Evolutionary conservation across 2,113 vertebrate genomes (phyloP).

Genomic region (Nematolebias whitei): DNA sequence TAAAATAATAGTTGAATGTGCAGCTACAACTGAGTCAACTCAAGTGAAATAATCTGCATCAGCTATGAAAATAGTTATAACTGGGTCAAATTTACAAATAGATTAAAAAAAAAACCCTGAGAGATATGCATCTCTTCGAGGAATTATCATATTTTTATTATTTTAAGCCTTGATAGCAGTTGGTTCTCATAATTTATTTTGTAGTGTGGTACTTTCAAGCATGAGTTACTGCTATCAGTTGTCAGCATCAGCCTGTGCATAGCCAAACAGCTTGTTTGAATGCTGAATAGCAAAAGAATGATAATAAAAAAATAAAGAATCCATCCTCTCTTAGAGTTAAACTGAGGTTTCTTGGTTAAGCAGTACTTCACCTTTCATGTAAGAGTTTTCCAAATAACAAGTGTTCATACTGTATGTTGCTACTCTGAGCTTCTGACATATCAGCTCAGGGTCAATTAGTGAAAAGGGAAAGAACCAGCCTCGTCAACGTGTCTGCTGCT

Average conservation of each 20-base stretch:
- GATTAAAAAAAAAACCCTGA: too few relatives aligned
- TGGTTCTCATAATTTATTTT: conserved; percentile 27
- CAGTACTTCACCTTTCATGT: conserved; percentile 14
- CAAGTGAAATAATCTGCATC: too few relatives aligned
- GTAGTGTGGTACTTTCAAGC: conserved; percentile 18
- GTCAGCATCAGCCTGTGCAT: conserved; percentile 25
- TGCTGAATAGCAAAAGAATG: neutral
- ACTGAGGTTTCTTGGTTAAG: conserved; percentile 27
- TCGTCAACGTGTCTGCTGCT: conserved; percentile 31
- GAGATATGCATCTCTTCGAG: too few relatives aligned
- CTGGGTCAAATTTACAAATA: too few relatives aligned
- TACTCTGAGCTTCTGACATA: conserved; percentile 49
- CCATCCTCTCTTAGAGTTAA: conserved; percentile 9
- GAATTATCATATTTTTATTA: neutral
- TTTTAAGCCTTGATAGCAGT: conserved; percentile 7
- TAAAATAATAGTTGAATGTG: too few relatives aligned
- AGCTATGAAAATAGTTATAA: too few relatives aligned
- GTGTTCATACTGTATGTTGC: conserved; percentile 27
- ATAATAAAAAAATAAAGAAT: neutral
- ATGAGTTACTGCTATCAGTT: conserved; percentile 20
- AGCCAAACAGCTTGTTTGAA: neutral
- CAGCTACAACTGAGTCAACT: too few relatives aligned
- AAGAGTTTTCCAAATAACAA: conserved; percentile 21
- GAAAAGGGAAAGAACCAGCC: conserved; percentile 39
- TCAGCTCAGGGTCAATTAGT: conserved; percentile 75